Evolutionary conservation across 2,888 invertebrate species (phyloP).

Genomic region (Pheosia tremula): DNA sequence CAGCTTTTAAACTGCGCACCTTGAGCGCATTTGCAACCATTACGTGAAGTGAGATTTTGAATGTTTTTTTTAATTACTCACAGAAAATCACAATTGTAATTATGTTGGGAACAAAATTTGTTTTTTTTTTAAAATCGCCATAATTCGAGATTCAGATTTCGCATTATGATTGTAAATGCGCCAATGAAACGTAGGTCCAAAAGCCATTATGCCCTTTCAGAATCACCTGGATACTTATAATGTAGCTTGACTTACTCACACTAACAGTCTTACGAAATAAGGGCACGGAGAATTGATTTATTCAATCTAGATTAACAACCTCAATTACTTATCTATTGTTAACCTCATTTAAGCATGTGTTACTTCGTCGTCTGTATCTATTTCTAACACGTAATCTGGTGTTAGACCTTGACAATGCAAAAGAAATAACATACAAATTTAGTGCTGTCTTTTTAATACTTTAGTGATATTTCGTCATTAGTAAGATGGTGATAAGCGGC

Average conservation of each 20-base stretch:
- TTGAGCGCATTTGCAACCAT: too few species aligned
- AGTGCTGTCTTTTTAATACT: not conserved
- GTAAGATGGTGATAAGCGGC: not conserved
- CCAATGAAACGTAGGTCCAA: too few species aligned
- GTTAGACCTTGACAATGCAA: not conserved
- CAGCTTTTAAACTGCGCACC: too few species aligned
- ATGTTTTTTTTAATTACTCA: too few species aligned
- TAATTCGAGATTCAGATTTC: too few species aligned
- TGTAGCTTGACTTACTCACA: not conserved
- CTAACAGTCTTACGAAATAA: not conserved
- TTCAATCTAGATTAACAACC: conserved; percentile 17
- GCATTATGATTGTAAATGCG: too few species aligned
- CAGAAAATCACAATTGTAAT: too few species aligned
- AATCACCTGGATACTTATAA: too few species aligned
- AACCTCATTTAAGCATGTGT: not conserved
- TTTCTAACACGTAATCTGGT: not conserved
- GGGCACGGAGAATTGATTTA: not conserved
- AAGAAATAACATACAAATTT: not conserved
- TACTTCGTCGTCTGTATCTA: not conserved
- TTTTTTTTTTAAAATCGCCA: too few species aligned
- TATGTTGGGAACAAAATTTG: too few species aligned
- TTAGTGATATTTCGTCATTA: not conserved
- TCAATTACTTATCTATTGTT: conserved; percentile 14
- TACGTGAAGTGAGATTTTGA: too few species aligned
- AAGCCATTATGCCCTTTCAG: too few species aligned